phyloP scores from a whole-genome alignment of 2,113 vertebrate genomes.

The Boulengeromyrus knoepffleri region DNA sequence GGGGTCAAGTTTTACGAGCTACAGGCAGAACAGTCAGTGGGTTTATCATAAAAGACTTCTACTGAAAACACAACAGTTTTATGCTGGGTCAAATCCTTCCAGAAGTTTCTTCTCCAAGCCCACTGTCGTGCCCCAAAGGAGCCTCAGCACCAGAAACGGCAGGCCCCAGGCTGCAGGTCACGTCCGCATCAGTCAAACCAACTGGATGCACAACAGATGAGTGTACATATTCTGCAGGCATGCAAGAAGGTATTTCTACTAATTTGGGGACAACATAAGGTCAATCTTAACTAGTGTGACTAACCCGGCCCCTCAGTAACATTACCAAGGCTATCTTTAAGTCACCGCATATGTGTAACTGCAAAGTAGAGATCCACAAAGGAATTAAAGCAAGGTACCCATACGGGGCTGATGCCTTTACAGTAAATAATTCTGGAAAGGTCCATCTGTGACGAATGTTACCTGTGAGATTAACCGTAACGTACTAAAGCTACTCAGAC shows the following conservation, averaged over 20 bases:
- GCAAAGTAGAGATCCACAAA: background rate
- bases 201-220: conserved; percentile 23
- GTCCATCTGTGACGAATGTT: background rate
- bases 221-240: conserved; percentile 31
- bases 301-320: background rate
- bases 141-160: too few relatives aligned
- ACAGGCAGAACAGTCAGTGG: background rate
- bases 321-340: background rate
- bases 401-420: background rate
- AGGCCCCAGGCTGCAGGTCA: background rate
- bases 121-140: background rate
- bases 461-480: background rate
- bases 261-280: conserved; percentile 37
- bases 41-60: conserved; percentile 9
- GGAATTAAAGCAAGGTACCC: background rate
- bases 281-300: background rate
- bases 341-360: background rate
- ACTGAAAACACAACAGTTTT: background rate
- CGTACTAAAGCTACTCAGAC: background rate
- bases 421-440: background rate
- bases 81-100: background rate
- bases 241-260: conserved; percentile 33
- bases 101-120: conserved; percentile 8
- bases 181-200: conserved; percentile 18
- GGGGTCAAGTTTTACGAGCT: background rate